Evolutionary conservation across 2,888 invertebrate genomes (phyloP).

Genomic region (Cosmia pyralina): DNA sequence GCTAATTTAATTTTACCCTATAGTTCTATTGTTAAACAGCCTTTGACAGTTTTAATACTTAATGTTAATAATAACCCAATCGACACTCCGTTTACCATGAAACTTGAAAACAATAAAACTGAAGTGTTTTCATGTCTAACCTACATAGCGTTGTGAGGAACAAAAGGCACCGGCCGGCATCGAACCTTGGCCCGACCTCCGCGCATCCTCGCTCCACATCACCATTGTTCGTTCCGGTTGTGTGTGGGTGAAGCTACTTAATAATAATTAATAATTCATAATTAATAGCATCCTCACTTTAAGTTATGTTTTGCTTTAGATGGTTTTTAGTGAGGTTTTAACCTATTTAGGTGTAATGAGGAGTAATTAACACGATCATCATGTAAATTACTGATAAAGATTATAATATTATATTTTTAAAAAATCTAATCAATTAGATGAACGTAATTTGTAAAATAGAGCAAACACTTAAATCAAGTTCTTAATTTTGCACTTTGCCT

Average conservation of each 20-base stretch:
- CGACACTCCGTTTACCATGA: slow-evolving; percentile 38
- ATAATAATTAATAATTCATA: slow-evolving; percentile 57
- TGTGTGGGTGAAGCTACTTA: slow-evolving; percentile 54
- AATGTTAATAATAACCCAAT: slow-evolving; percentile 24
- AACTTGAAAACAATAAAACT: slow-evolving; percentile 55
- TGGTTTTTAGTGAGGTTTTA: slow-evolving; percentile 10
- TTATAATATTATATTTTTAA: too few species aligned
- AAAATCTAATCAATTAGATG: too few species aligned
- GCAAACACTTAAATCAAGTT: too few species aligned
- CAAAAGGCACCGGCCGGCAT: slow-evolving; percentile 81
- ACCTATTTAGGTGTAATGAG: not conserved
- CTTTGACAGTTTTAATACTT: slow-evolving; percentile 13
- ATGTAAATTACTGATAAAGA: not conserved
- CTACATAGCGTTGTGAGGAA: slow-evolving; percentile 71
- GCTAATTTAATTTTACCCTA: too few species aligned
- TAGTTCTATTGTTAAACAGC: not conserved
- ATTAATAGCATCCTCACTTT: slow-evolving; percentile 56
- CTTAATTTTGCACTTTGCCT: too few species aligned
- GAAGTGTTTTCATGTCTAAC: slow-evolving; percentile 64
- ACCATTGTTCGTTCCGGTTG: slow-evolving; percentile 73
- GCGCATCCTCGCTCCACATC: slow-evolving; percentile 88
- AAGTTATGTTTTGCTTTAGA: slow-evolving; percentile 19
- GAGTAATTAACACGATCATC: slow-evolving; percentile 1
- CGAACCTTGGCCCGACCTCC: slow-evolving; percentile 88
- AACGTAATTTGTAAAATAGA: too few species aligned